Evolutionary conservation across 2,888 invertebrate species (phyloP).

Genomic region (Alentia gelatinosa): DNA sequence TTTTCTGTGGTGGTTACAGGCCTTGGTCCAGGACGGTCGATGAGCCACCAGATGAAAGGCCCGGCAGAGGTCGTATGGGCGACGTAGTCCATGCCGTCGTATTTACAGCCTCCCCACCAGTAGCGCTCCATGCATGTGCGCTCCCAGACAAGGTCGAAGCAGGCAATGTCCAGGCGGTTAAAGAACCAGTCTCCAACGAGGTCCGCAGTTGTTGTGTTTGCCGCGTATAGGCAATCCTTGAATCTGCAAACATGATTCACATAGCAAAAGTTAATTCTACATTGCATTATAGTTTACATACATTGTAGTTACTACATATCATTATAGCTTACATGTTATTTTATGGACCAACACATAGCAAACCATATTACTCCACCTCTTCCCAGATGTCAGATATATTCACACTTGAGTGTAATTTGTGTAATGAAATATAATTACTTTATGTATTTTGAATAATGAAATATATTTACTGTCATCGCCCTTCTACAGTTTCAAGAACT

Average conservation of each 20-base stretch:
- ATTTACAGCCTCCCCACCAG: background rate
- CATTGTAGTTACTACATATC: too few relatives aligned
- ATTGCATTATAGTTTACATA: too few relatives aligned
- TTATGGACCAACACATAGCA: too few relatives aligned
- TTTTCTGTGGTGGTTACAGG: background rate
- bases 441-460: too few relatives aligned
- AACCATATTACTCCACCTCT: too few relatives aligned
- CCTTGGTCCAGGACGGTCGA: background rate
- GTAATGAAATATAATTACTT: too few relatives aligned
- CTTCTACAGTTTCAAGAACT: too few relatives aligned
- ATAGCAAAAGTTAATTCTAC: too few relatives aligned
- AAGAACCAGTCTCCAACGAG: slow-evolving; percentile 9
- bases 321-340: too few relatives aligned
- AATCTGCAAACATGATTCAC: slow-evolving; percentile 34
- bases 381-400: too few relatives aligned
- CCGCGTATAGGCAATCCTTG: slow-evolving; percentile 81
- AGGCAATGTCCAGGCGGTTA: background rate
- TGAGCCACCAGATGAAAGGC: slow-evolving; percentile 13
- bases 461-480: too few relatives aligned
- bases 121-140: background rate
- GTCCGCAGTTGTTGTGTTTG: slow-evolving; percentile 74
- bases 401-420: too few relatives aligned
- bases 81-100: background rate
- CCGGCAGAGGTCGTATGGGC: background rate
- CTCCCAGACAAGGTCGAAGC: background rate